These are phyloP conservation scores for Zaprionus nigranus DNA, from an alignment of 1,140 invertebrate species.

Conservation along the genomic window DNA sequence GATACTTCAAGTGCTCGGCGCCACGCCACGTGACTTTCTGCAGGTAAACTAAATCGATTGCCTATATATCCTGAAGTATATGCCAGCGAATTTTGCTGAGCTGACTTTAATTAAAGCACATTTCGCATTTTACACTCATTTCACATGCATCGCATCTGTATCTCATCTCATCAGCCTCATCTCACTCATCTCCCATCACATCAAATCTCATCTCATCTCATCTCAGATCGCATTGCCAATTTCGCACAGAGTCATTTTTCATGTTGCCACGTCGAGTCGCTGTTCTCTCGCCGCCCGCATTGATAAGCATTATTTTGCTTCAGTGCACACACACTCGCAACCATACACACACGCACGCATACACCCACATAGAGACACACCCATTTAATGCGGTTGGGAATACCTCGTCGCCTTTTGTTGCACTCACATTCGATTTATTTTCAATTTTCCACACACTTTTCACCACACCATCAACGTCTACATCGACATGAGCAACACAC, in stretches of 20 bases:
- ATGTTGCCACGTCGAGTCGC: slow-evolving; percentile 50
- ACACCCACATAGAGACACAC: slow-evolving; percentile 2
- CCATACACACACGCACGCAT: slow-evolving; percentile 14
- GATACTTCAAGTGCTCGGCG: slow-evolving; percentile 95
- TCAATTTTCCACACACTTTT: slow-evolving; percentile 82
- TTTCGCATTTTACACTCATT: slow-evolving; percentile 66
- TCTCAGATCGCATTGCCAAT: slow-evolving; percentile 41
- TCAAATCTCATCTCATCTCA: slow-evolving; percentile 2
- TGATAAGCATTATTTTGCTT: slow-evolving; percentile 81
- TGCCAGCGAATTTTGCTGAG: slow-evolving; percentile 10
- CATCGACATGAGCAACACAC: slow-evolving; percentile 22
- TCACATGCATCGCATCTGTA: slow-evolving; percentile 56
- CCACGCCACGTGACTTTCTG: slow-evolving; percentile 95
- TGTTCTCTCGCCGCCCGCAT: slow-evolving; percentile 59
- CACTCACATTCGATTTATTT: slow-evolving; percentile 83
- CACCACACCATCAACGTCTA: slow-evolving; percentile 53
- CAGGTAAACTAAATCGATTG: slow-evolving; percentile 87
- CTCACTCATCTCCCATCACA: background rate
- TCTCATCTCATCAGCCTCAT: background rate
- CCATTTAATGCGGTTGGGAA: slow-evolving; percentile 35
- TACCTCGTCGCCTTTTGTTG: slow-evolving; percentile 61
- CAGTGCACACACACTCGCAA: slow-evolving; percentile 46
- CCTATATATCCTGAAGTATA: background rate
- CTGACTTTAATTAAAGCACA: slow-evolving; percentile 67
- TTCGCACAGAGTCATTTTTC: slow-evolving; percentile 65